phyloP scores from a whole-genome alignment of 2,113 vertebrate species.

The Rhinichthys klamathensis region DNA sequence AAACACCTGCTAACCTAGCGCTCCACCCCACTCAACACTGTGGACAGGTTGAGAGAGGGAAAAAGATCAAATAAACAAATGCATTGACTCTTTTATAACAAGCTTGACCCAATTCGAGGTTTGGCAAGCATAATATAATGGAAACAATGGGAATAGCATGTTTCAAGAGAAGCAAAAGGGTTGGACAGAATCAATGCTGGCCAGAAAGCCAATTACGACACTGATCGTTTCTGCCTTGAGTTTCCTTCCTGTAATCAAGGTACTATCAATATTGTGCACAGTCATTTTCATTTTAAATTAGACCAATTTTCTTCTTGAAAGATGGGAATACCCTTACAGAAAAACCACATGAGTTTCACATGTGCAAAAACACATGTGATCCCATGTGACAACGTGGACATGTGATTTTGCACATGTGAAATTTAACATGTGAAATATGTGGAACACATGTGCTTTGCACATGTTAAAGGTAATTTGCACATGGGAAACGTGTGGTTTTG shows the following conservation, averaged over 20 bases:
- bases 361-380: no score
- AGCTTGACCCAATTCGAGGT: background rate
- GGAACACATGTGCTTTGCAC: no score
- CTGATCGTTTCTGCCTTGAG: background rate
- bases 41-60: conserved; percentile 18
- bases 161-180: background rate
- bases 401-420: no score
- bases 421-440: no score
- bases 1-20: conserved; percentile 50
- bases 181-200: background rate
- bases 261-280: background rate
- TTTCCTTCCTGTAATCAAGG: conserved; percentile 17
- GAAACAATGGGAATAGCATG: background rate
- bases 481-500: no score
- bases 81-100: background rate
- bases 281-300: conserved; percentile 13
- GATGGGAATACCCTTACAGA: no score
- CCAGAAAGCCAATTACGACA: conserved; percentile 11
- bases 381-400: no score
- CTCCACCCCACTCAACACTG: conserved; percentile 31
- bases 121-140: background rate
- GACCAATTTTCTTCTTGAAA: conserved; percentile 17
- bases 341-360: no score
- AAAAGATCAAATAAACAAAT: background rate
- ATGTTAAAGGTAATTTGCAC: no score